Conservation (phyloP, 2,888 invertebrate genomes). For the Scaptomyza caliginosa region DNA sequence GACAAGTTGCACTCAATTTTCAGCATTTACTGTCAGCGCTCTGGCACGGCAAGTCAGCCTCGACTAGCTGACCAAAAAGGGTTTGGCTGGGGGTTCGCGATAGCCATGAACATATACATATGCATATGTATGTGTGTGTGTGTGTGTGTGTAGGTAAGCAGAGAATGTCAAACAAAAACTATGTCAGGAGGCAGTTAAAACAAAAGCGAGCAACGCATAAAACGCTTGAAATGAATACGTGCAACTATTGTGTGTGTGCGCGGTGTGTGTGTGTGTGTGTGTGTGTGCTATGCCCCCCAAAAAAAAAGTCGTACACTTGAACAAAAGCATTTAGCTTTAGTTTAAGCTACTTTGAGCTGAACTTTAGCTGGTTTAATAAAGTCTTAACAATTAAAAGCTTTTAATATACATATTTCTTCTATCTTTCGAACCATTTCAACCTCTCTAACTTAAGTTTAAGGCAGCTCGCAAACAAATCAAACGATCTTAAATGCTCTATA, state of each 20-base stretch:
- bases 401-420: too few species aligned
- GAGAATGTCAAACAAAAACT: slow-evolving; percentile 56
- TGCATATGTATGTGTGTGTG: neutral
- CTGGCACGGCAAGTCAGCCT: slow-evolving; percentile 56
- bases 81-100: neutral
- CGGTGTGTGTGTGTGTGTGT: slow-evolving; percentile 17
- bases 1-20: slow-evolving; percentile 80
- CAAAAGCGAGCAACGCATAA: slow-evolving; percentile 69
- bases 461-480: too few species aligned
- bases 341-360: too few species aligned
- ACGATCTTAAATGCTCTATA: too few species aligned
- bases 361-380: too few species aligned
- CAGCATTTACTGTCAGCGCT: slow-evolving; percentile 77
- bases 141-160: slow-evolving; percentile 3
- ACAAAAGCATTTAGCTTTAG: too few species aligned
- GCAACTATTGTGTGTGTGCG: slow-evolving; percentile 51
- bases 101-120: slow-evolving; percentile 1
- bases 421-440: too few species aligned
- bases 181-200: slow-evolving; percentile 59
- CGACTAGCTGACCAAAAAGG: neutral
- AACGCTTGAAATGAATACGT: slow-evolving; percentile 75
- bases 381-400: too few species aligned
- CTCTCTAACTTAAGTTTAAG: too few species aligned
- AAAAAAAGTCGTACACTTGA: too few species aligned
- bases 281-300: neutral